Percentiles rank a stretch among this genome's conserved stretches.
Conservation (phyloP, 2,113 vertebrate genomes). For the Rissa tridactyla region DNA sequence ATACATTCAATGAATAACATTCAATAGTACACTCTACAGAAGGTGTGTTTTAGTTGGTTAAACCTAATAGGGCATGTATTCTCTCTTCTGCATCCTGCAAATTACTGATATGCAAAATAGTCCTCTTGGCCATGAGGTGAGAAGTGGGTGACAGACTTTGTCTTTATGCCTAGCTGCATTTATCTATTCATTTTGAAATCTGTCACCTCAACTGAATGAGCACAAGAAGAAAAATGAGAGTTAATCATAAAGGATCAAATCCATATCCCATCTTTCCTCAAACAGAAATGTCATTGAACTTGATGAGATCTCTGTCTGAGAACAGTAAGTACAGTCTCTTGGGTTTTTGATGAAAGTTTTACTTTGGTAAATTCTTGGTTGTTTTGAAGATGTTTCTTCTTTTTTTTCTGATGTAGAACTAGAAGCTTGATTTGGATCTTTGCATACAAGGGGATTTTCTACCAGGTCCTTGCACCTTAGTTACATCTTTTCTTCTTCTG, state of each 20-base stretch:
- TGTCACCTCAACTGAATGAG: background rate
- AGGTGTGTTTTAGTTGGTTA: background rate
- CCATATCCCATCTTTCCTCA: background rate
- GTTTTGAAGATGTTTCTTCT: background rate
- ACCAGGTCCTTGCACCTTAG: background rate
- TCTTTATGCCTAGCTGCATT: background rate
- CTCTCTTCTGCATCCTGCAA: background rate
- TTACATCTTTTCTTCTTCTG: background rate
- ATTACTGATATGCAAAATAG: conserved; percentile 14
- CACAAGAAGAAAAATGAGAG: background rate
- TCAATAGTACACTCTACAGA: background rate
- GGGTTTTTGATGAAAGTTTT: background rate
- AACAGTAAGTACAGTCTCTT: background rate
- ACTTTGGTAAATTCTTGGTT: background rate
- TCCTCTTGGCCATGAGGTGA: conserved; percentile 5
- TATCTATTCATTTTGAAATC: conserved; percentile 19
- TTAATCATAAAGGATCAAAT: conserved; percentile 9
- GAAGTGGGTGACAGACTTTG: conserved; percentile 8
- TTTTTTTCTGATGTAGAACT: background rate
- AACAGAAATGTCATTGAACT: background rate
- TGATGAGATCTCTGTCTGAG: background rate
- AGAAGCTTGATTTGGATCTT: background rate
- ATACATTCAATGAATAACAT: background rate
- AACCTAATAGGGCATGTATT: background rate
- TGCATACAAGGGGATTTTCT: background rate